Base-by-base conservation (phyloP, 2,797 vertebrate genomes). In the Propithecus perrieri region DNA sequence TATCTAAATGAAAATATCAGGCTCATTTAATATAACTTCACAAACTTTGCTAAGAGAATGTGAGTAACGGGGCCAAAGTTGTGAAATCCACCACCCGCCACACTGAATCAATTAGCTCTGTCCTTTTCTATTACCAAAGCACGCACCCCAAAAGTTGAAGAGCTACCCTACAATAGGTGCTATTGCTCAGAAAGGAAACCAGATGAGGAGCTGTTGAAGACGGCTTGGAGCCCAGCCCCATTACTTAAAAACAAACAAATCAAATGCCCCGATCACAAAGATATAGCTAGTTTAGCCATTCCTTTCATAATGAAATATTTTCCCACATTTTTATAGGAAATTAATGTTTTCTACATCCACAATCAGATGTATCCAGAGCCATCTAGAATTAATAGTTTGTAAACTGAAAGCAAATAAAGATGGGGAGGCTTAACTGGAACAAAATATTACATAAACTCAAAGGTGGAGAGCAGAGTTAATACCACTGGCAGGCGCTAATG, bases 401-500 rank as follows among this genome's bases (percentile, higher is more conserved):
- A 85, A 75, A 85, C 13, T 33, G 53, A 33, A 92, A 92, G 35
- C 69, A 87, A 94, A 88, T 59, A 94, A 0, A 92, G 74, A 61
- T n/a, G 4, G n/a, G 18, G 13, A 74, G 33, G 18, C 2, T 55
- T 89, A 57, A 74, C 2, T 57, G 41, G 30, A 78, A 78, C 2
- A 35, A 93, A 95, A 57, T 55, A 92, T 20, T 43, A 88, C 13
- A 28, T 53, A 71, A 92, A 48, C 13, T 65, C 30, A 92, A 96
- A 93, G 7, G 22, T 48, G 22, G 38, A 86, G 35, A 65, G 7
- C n/a, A 78, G 57, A 85, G 10, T 57, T 41, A 67, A 59, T n/a
- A 50, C 9, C 26, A 24, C 0, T 33, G 65, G 26, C 7, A 84
- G 48, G 15, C 2, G 75, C 4, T 46, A 75, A 22, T 1, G 13